phyloP scores from a whole-genome alignment of 2,797 vertebrate species.

The Coluber constrictor region DNA sequence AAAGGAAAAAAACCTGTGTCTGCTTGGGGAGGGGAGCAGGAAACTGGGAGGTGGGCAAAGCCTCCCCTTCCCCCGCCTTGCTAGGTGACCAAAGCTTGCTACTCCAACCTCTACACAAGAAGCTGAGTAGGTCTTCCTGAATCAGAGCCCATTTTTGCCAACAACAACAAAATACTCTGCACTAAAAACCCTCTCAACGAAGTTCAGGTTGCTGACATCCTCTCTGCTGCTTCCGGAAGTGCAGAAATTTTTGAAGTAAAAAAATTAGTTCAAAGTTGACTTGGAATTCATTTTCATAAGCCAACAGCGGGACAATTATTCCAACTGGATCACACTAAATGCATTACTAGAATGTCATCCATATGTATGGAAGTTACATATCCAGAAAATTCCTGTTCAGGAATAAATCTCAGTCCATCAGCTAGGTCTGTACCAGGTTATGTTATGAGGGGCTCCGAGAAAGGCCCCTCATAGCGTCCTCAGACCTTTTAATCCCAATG shows the following conservation, averaged over 20 bases:
- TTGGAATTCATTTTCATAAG: not conserved
- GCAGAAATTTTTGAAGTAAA: not conserved
- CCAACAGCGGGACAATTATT: not conserved
- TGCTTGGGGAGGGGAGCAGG: not conserved
- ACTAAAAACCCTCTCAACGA: not conserved
- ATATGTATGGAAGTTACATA: not conserved
- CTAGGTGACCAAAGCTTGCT: not conserved
- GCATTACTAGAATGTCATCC: not conserved
- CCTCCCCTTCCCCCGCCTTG: too few species aligned
- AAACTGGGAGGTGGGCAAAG: not conserved
- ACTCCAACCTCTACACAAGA: too few species aligned
- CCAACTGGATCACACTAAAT: not conserved
- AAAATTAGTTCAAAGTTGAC: not conserved
- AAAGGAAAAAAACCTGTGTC: not conserved
- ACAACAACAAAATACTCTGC: not conserved
- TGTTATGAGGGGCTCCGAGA: not conserved
- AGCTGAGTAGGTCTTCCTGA: not conserved
- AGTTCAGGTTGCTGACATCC: not conserved
- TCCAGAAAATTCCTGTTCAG: not conserved
- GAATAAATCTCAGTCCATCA: not conserved
- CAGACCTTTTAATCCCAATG: not conserved
- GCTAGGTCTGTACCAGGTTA: not conserved
- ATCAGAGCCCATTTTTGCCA: not conserved
- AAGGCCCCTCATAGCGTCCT: not conserved
- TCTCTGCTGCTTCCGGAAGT: not conserved